phyloP scores from a whole-genome alignment of 30 jellyfish, hydroid and myxozoan genomes.

The Aurelia coerulea region DNA sequence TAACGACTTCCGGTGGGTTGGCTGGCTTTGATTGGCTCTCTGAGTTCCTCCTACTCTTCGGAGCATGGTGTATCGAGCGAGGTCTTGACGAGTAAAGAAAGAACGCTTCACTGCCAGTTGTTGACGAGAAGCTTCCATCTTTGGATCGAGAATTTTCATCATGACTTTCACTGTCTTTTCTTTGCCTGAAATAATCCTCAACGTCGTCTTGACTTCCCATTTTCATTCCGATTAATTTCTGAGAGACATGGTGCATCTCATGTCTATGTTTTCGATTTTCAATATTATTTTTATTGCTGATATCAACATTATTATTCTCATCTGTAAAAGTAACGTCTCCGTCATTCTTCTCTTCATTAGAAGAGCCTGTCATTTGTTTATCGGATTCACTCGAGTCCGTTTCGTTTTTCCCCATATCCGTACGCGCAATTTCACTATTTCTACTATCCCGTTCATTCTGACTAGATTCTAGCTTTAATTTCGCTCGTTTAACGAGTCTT shows the following conservation, averaged over 20 bases:
- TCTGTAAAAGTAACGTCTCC: slow-evolving; percentile 3
- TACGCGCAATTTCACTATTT: not conserved
- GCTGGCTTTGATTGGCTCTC: slow-evolving; percentile 16
- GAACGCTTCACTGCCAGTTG: slow-evolving; percentile 78
- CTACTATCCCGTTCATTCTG: slow-evolving; percentile 3
- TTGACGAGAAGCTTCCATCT: slow-evolving; percentile 76
- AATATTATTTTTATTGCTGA: not conserved
- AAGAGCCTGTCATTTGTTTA: not conserved
- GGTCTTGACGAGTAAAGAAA: slow-evolving; percentile 87
- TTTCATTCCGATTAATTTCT: slow-evolving; percentile 37
- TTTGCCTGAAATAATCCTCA: slow-evolving; percentile 68
- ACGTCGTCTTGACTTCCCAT: slow-evolving; percentile 78
- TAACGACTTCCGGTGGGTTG: slow-evolving; percentile 17
- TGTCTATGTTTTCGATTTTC: not conserved
- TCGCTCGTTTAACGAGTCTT: slow-evolving; percentile 49
- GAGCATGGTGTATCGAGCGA: slow-evolving; percentile 35
- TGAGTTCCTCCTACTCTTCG: slow-evolving; percentile 26
- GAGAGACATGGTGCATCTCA: slow-evolving; percentile 14
- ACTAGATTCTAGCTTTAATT: slow-evolving; percentile 25
- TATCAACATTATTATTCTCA: slow-evolving; percentile 20
- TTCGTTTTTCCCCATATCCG: not conserved
- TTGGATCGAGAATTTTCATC: slow-evolving; percentile 56
- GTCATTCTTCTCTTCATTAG: not conserved
- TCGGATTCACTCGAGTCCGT: not conserved
- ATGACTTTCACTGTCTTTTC: slow-evolving; percentile 70